Conservation (phyloP, 2,888 invertebrate genomes). For the Hydraecia micacea region DNA sequence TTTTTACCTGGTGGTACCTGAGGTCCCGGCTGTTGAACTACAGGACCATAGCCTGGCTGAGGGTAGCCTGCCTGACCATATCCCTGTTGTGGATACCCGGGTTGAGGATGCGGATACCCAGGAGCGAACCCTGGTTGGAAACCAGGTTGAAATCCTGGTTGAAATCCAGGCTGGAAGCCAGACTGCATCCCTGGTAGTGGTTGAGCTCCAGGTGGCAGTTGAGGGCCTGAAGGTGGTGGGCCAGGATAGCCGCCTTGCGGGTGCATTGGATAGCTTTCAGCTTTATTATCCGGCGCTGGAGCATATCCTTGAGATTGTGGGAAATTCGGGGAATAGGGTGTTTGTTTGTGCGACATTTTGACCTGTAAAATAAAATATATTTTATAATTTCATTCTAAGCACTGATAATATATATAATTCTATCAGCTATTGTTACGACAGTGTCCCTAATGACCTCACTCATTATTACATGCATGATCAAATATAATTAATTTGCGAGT, state of each 20-base stretch:
- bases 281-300: constrained; percentile 80
- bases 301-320: constrained; percentile 85
- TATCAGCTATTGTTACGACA: background rate
- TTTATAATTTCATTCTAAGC: background rate
- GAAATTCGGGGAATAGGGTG: constrained; percentile 86
- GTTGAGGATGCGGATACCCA: constrained; percentile 72
- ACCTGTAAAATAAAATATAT: constrained; percentile 56
- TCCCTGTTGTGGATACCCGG: constrained; percentile 67
- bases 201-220: constrained; percentile 80
- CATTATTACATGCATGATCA: background rate
- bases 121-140: constrained; percentile 78
- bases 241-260: constrained; percentile 82
- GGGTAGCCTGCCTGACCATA: constrained; percentile 64
- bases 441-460: constrained; percentile 29
- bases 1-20: constrained; percentile 74
- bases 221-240: constrained; percentile 73
- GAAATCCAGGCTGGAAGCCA: constrained; percentile 83
- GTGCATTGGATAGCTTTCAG: constrained; percentile 78
- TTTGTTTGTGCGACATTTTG: constrained; percentile 87
- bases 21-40: constrained; percentile 80
- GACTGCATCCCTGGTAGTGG: constrained; percentile 83
- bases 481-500: constrained; percentile 9
- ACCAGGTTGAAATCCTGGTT: constrained; percentile 81
- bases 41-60: constrained; percentile 74
- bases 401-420: background rate